Base-by-base conservation (phyloP, 23 tunicate genomes). In the Aplidium turbinatum region DNA sequence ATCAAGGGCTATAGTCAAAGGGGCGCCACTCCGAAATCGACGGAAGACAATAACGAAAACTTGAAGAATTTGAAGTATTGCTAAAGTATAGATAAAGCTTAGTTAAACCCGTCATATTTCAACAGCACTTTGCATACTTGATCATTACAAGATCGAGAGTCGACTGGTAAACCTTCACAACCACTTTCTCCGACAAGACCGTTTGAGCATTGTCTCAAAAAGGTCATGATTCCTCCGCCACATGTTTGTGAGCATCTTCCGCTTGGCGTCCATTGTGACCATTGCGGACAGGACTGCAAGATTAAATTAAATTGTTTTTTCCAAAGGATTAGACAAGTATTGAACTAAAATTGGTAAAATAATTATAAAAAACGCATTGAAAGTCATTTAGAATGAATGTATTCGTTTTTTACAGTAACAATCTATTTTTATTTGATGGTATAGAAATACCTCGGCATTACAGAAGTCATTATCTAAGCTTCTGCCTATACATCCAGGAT, bases 401-500 rank as follows among this genome's bases (percentile, higher is more conserved):
- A 4, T 4, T n/a, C n/a, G n/a, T n/a, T n/a, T n/a, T n/a, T n/a
- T n/a, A n/a, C n/a, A n/a, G n/a, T n/a, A n/a, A n/a, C n/a, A n/a
- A n/a, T n/a, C n/a, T n/a, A n/a, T n/a, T n/a, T n/a, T n/a, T n/a
- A n/a, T n/a, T n/a, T n/a, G n/a, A n/a, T n/a, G n/a, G n/a, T n/a
- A n/a, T n/a, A n/a, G n/a, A n/a, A n/a, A n/a, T n/a, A n/a, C n/a
- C n/a, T n/a, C n/a, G n/a, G n/a, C 77, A 46, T 86, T 93, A 75
- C 98, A 93, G 61, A 23, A 51, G 4, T 58, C 83, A n/a, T 54
- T 57, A 31, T 93, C 87, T 21, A 76, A 31, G 20, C 39, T 33
- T 21, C 36, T 34, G 21, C 98, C 98, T 31, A 11, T 65, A 47
- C 98, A 93, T 1, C 98, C 98, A 3, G 65, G 27, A 28, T 93